Conservation (phyloP, 2,113 vertebrate genomes). For the Burhinus bistriatus region DNA sequence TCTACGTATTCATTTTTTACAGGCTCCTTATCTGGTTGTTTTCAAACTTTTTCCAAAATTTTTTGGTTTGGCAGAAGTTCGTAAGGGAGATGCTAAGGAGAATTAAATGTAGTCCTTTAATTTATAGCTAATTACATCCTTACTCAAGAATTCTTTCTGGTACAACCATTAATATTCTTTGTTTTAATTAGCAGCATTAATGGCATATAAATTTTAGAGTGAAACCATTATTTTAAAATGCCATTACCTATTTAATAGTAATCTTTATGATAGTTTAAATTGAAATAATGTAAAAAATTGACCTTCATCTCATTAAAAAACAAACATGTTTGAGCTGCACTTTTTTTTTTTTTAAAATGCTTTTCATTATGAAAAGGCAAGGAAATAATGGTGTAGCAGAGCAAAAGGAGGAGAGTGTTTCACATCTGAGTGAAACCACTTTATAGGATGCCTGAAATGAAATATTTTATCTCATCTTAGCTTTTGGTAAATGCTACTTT, state of each 20-base stretch:
- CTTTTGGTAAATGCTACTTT: not conserved
- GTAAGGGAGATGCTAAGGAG: not conserved
- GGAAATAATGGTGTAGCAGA: not conserved
- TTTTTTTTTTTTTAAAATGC: not conserved
- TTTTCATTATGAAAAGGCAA: not conserved
- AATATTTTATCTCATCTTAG: not conserved
- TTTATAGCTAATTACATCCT: not conserved
- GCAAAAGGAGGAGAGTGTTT: not conserved
- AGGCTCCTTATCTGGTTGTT: not conserved
- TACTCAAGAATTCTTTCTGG: not conserved
- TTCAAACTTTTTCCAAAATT: not conserved
- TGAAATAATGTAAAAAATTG: not conserved
- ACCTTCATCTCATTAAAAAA: not conserved
- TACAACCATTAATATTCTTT: not conserved
- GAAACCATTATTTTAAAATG: not conserved
- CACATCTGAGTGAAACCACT: not conserved
- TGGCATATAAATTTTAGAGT: not conserved
- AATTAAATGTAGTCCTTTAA: not conserved
- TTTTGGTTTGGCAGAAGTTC: not conserved
- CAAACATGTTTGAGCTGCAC: not conserved
- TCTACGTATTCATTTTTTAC: not conserved
- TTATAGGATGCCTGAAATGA: not conserved
- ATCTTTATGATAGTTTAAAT: not conserved
- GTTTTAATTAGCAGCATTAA: not conserved
- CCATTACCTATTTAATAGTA: not conserved